These are phyloP conservation scores for Limanda limanda DNA, from an alignment of 2,113 vertebrate species.

Conservation along the genomic window DNA sequence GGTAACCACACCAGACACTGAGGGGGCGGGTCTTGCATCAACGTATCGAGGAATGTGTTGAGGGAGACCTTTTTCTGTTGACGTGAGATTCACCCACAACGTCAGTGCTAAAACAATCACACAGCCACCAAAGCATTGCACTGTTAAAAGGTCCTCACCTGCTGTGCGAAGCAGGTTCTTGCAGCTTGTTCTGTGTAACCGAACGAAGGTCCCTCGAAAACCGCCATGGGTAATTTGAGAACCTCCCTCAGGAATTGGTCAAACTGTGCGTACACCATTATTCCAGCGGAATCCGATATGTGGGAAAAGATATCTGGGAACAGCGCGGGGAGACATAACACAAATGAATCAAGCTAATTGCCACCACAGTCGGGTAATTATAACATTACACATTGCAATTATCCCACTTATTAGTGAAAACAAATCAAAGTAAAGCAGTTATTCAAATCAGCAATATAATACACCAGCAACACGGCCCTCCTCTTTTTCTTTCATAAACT, in stretches of 20 bases:
- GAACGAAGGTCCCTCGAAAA: constrained; percentile 98
- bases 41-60: constrained; percentile 96
- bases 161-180: constrained; percentile 93
- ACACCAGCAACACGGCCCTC: constrained; percentile 34
- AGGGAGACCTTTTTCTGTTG: constrained; percentile 96
- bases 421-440: constrained; percentile 68
- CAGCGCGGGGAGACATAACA: constrained; percentile 26
- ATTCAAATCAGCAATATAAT: constrained; percentile 58
- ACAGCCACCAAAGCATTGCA: background rate
- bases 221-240: constrained; percentile 94
- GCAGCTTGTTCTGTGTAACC: constrained; percentile 96
- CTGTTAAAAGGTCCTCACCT: constrained; percentile 80
- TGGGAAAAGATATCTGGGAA: constrained; percentile 97
- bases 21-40: constrained; percentile 97
- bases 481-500: constrained; percentile 21
- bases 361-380: constrained; percentile 72
- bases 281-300: constrained; percentile 93
- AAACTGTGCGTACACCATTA: constrained; percentile 94
- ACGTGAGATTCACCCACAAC: constrained; percentile 40
- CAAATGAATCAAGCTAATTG: constrained; percentile 70
- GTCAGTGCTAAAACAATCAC: constrained; percentile 18
- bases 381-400: constrained; percentile 67
- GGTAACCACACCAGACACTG: constrained; percentile 99
- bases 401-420: constrained; percentile 75
- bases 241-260: constrained; percentile 95